phyloP scores from a whole-genome alignment of 2,113 vertebrate species.

The Tapirus terrestris region DNA sequence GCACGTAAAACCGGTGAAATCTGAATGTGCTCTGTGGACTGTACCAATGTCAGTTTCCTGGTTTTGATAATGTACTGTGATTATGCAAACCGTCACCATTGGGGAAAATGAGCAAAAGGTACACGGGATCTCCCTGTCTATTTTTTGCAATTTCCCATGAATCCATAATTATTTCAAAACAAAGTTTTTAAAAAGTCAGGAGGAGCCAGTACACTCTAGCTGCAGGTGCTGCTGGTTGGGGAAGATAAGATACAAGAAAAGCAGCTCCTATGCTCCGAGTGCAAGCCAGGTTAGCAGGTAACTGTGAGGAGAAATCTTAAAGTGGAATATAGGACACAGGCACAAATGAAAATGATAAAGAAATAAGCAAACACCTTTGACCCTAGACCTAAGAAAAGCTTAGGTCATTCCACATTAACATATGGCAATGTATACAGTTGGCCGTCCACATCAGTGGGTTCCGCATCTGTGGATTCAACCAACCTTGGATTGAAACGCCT shows the following conservation, averaged over 20 bases:
- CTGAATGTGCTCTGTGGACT: neutral
- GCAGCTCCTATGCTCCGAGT: neutral
- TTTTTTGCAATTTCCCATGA: neutral
- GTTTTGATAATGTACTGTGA: neutral
- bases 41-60: neutral
- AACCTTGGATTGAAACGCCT: too few relatives aligned
- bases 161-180: neutral
- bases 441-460: too few relatives aligned
- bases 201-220: neutral
- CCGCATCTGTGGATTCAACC: too few relatives aligned
- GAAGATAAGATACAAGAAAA: neutral
- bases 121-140: neutral
- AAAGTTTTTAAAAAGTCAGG: neutral
- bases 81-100: neutral
- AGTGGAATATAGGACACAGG: neutral
- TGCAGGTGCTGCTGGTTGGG: neutral
- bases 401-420: neutral
- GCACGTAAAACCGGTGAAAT: neutral
- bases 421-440: neutral
- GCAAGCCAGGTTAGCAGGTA: neutral
- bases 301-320: neutral
- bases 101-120: neutral
- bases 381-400: neutral
- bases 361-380: neutral
- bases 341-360: neutral